phyloP scores from a whole-genome alignment of 2,888 invertebrate species.

The Carpatolechia fugitivella region DNA sequence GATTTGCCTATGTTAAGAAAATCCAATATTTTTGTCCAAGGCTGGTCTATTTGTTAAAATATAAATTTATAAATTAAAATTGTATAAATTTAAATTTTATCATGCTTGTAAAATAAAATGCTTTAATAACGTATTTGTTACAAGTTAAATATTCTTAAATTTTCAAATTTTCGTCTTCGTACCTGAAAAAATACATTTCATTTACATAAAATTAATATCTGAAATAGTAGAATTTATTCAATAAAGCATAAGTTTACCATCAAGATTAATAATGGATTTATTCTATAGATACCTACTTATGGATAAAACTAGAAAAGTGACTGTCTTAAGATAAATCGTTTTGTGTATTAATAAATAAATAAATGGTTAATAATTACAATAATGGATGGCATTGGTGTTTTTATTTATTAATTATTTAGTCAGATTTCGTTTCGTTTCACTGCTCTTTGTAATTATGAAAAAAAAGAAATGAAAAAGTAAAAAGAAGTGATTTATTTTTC shows the following conservation, averaged over 20 bases:
- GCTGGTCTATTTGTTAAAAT: slow-evolving; percentile 37
- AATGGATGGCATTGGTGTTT: slow-evolving; percentile 35
- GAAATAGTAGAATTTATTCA: slow-evolving; percentile 10
- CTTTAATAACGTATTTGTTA: slow-evolving; percentile 23
- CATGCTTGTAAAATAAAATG: slow-evolving; percentile 23
- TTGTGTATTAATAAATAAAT: slow-evolving; percentile 60
- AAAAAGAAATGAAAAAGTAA: too few species aligned
- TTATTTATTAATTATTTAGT: slow-evolving; percentile 25
- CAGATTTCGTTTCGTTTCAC: not conserved
- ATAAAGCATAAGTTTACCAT: slow-evolving; percentile 67
- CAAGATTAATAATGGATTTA: slow-evolving; percentile 29
- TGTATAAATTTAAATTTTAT: slow-evolving; percentile 6
- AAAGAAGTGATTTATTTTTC: too few species aligned
- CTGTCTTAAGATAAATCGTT: slow-evolving; percentile 52
- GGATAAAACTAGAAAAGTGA: slow-evolving; percentile 49
- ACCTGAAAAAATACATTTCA: slow-evolving; percentile 3
- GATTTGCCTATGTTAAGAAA: slow-evolving; percentile 10
- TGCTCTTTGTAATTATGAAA: too few species aligned
- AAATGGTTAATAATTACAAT: slow-evolving; percentile 56
- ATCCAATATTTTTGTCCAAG: slow-evolving; percentile 34
- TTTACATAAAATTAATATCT: slow-evolving; percentile 9
- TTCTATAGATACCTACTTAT: slow-evolving; percentile 33
- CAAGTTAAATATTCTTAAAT: not conserved
- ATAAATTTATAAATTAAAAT: not conserved
- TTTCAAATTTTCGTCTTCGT: not conserved